Evolutionary conservation across 2,888 invertebrate species (phyloP), one percentile per base, ranked within the genome.

Genomic region (Tenthredo mesomela): DNA sequence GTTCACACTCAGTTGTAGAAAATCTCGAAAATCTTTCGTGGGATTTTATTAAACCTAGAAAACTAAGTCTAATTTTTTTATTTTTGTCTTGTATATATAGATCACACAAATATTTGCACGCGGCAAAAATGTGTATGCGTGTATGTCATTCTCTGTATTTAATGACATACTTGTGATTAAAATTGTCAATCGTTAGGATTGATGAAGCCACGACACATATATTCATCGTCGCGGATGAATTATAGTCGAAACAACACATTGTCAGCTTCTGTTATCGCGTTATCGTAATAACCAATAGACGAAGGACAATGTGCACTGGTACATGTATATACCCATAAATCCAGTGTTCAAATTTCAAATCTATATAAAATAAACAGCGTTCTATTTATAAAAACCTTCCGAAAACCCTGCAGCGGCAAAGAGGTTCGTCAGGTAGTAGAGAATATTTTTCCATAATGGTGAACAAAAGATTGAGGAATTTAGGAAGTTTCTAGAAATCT

Each of bases 241-340:
- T 73, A 40, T 73, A 6, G 73, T 18, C 29, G 9, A 40, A 73
- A 43, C 40, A 43, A 73, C 40, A 73, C 73, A 21, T 70, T 70
- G 70, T 70, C 37, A 70, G 37, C 70, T 70, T n/a, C 33, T 9
- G 37, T 70, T 70, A 70, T 70, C 70, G 70, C 70, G 70, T 70
- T 70, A 70, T 70, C 70, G 37, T 33, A 37, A 70, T 37, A 37
- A 18, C 40, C 70, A 70, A 70, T n/a, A 6, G 37, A n/a, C 40
- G 9, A 18, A 7, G 70, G 40, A 70, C 70, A 70, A 70, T 70
- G 5, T 70, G n/a, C n/a, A 37, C n/a, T 9, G 18, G 18, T 6
- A 37, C 33, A 37, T 7, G 37, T 18, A 18, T 70, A 70, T 4
- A 29, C 33, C 33, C 33, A n/a, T n/a, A 4, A 33, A 33, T 29